phyloP scores from a whole-genome alignment of 2,797 vertebrate genomes.

The Acrossocheilus fasciatus region DNA sequence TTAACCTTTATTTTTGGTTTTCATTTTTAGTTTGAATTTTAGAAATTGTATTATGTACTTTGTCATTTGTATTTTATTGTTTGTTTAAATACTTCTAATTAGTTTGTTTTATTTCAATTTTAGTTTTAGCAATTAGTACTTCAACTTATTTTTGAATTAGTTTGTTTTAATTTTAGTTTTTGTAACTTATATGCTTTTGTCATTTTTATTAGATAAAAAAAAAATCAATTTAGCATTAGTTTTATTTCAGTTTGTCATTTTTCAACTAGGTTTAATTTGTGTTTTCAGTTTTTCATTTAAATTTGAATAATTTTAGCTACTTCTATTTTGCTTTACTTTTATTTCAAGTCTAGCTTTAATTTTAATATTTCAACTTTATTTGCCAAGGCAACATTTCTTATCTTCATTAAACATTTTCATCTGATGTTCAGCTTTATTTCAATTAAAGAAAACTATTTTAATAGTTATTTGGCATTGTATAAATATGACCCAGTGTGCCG shows the following conservation, averaged over 20 bases:
- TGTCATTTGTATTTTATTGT: neutral
- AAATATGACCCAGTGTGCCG: slow-evolving; percentile 15
- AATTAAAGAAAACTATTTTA: neutral
- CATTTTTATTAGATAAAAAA: neutral
- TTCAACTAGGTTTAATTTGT: neutral
- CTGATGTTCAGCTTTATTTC: neutral
- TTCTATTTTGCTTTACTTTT: neutral
- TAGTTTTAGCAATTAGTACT: neutral
- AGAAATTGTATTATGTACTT: neutral
- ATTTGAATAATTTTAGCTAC: neutral
- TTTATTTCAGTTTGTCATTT: neutral
- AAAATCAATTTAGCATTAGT: no score
- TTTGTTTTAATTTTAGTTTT: neutral
- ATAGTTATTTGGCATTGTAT: neutral
- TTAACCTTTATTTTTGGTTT: neutral
- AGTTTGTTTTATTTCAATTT: neutral
- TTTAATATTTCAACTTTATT: neutral
- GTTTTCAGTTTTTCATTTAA: neutral
- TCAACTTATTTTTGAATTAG: neutral
- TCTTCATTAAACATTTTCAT: neutral
- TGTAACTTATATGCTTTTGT: neutral
- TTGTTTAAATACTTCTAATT: neutral
- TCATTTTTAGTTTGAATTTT: neutral
- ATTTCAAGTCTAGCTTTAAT: neutral
- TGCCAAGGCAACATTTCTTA: neutral